Conservation (phyloP, 2,888 invertebrate genomes). For the Cheiracanthium punctorium region DNA sequence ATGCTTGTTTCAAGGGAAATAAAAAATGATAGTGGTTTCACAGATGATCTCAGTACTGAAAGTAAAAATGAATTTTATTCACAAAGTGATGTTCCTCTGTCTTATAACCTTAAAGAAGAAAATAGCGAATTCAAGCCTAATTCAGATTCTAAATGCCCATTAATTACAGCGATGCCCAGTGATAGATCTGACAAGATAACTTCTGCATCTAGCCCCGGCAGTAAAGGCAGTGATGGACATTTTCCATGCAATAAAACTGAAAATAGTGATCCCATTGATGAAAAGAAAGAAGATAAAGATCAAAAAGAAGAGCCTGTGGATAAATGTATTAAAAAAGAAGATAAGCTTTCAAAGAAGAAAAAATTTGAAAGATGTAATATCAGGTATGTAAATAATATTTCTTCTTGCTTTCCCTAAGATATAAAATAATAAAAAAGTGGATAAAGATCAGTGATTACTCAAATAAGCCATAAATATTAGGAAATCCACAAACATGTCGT, state of each 20-base stretch:
- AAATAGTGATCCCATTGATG: conserved; percentile 17
- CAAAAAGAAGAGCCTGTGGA: conserved; percentile 69
- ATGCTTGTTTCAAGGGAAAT: conserved; percentile 34
- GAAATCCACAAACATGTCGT: too few relatives aligned
- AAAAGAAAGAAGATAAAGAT: conserved; percentile 70
- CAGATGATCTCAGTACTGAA: conserved; percentile 41
- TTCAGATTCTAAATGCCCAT: conserved; percentile 1
- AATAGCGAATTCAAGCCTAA: conserved; percentile 20
- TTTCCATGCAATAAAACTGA: not conserved
- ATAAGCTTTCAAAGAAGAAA: conserved; percentile 70
- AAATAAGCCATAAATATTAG: too few relatives aligned
- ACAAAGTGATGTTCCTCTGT: conserved; percentile 20
- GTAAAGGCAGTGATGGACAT: not conserved
- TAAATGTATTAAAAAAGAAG: conserved; percentile 71
- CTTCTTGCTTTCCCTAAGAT: too few relatives aligned
- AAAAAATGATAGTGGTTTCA: conserved; percentile 45
- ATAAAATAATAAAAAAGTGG: too few relatives aligned
- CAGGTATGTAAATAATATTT: too few relatives aligned
- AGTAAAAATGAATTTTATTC: conserved; percentile 49
- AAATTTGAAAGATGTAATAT: conserved; percentile 71
- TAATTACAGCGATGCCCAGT: not conserved
- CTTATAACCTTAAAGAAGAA: conserved; percentile 34
- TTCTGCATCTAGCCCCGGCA: not conserved
- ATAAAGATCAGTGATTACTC: too few relatives aligned
- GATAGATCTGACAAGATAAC: not conserved